Evolutionary conservation across 1,140 invertebrate genomes (phyloP).

Genomic region (Macrosteles quadrilineatus): DNA sequence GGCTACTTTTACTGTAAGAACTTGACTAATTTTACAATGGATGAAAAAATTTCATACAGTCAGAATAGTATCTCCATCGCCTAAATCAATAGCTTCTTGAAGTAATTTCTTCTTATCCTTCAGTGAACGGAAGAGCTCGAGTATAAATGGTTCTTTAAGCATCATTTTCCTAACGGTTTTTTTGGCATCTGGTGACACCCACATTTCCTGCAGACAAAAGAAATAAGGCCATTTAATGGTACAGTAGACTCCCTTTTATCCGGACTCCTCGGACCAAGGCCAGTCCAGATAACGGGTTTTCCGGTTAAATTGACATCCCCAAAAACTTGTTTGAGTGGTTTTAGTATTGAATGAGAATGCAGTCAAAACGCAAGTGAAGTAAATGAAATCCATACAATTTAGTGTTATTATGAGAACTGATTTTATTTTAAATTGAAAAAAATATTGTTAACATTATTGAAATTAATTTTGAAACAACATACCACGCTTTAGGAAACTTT

Average conservation of each 20-base stretch:
- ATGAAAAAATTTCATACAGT: constrained; percentile 47
- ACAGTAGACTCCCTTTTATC: too few relatives aligned
- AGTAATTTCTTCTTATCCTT: constrained; percentile 55
- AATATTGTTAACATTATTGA: too few relatives aligned
- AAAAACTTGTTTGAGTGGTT: constrained; percentile 46
- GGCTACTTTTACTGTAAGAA: too few relatives aligned
- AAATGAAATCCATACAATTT: background rate
- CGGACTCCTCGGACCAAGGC: too few relatives aligned
- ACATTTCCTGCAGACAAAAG: constrained; percentile 43
- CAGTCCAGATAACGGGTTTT: too few relatives aligned
- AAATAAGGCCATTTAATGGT: too few relatives aligned
- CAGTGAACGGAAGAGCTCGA: constrained; percentile 57
- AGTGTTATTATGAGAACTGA: constrained; percentile 12
- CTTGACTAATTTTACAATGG: too few relatives aligned
- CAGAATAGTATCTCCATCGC: constrained; percentile 58
- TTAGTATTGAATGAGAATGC: constrained; percentile 20
- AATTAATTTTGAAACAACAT: too few relatives aligned
- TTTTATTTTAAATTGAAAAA: background rate
- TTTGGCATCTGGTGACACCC: constrained; percentile 45
- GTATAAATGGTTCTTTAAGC: constrained; percentile 51
- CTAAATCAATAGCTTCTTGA: constrained; percentile 52
- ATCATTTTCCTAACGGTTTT: constrained; percentile 53
- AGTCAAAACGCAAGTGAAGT: background rate
- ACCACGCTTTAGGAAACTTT: too few relatives aligned
- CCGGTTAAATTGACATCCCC: too few relatives aligned